Base-by-base conservation (phyloP, 2,888 invertebrate genomes). In the Heliconius cydno region DNA sequence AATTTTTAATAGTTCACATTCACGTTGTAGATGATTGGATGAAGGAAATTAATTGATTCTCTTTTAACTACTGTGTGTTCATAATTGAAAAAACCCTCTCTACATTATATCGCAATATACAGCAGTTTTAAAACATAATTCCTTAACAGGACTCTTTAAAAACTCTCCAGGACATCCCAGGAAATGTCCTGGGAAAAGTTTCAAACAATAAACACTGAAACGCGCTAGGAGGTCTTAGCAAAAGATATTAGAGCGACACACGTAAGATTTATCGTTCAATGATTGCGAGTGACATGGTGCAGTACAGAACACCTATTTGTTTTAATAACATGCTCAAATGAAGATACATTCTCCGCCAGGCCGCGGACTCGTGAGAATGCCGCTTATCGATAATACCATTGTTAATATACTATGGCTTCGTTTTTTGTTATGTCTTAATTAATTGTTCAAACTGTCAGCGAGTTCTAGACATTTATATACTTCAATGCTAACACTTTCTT, bases 191-290 rank as follows among this genome's bases (percentile, higher is more conserved):
- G 52, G 52, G 52, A 52, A 52, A 22, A 52, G 52, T 52, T 78
- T 74, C 63, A 72, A 79, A 78, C 78, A 80, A 82, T 82, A 74
- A 81, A 73, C 79, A 81, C 75, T 77, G 82, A 82, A 81, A 84
- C 84, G 74, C 81, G 80, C 80, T 84, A 84, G 83, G 85, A 85
- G 84, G 84, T 84, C 52, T 22, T 34, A 34, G 34, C 34, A 52
- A 19, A 22, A 52, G 74, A 60, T 79, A 75, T 81, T 79, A 81
- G 79, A 80, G 79, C 83, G 84, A 84, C 84, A 84, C 82, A 83
- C 83, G 78, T 79, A 86, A 90, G 90, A 92, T 92, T 90, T 91
- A 92, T 92, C 87, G 90, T 91, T 90, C 87, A 89, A 90, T 90
- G 90, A 91, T 91, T 89, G 88, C 87, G 84, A 89, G 86, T 86